These are phyloP conservation scores for Catharus bicknelli DNA, from an alignment of 2,113 vertebrate genomes.

Conservation along the genomic window DNA sequence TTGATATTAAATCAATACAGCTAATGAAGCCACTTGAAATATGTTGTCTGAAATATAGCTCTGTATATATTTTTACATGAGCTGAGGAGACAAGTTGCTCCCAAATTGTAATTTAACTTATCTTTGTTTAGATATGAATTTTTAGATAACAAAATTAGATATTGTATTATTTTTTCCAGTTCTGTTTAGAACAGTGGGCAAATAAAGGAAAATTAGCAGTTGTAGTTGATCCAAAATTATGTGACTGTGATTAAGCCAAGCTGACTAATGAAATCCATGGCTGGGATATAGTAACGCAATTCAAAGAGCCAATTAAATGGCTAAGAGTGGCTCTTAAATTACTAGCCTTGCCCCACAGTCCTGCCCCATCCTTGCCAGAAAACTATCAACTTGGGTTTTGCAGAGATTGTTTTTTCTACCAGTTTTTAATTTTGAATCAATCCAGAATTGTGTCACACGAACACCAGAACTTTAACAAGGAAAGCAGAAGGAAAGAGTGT, in stretches of 20 bases:
- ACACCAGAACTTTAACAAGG: neutral
- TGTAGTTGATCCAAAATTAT: neutral
- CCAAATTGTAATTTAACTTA: neutral
- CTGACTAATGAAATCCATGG: neutral
- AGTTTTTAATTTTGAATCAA: neutral
- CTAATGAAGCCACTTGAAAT: neutral
- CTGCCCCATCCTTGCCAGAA: neutral
- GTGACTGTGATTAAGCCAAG: neutral
- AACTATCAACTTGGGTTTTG: neutral
- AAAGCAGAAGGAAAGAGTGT: neutral
- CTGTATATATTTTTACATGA: neutral
- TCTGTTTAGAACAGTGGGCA: neutral
- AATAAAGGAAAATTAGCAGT: neutral
- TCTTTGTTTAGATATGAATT: neutral
- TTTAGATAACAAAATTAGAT: neutral
- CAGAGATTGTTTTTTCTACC: neutral
- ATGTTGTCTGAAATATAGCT: neutral
- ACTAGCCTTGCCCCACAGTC: neutral
- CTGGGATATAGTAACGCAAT: neutral
- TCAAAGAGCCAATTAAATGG: neutral
- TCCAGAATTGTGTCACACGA: neutral
- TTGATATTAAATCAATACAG: neutral
- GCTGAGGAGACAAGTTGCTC: neutral
- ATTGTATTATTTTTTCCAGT: neutral
- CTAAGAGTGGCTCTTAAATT: neutral